phyloP scores from a whole-genome alignment of 2,113 vertebrate species.

The Rissa tridactyla region DNA sequence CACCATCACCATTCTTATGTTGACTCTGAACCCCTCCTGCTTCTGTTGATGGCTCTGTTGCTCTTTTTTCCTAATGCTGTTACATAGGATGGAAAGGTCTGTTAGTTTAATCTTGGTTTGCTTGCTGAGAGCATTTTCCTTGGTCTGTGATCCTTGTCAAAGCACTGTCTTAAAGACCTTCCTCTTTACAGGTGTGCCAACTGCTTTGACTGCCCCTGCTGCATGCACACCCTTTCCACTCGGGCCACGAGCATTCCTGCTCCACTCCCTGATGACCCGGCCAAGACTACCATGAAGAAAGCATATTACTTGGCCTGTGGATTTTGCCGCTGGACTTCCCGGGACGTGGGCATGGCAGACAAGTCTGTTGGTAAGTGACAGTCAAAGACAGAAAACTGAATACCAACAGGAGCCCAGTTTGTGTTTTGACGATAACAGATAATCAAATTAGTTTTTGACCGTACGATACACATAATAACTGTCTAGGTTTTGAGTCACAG shows the following conservation, averaged over 20 bases:
- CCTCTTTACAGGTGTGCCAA: conserved; percentile 87
- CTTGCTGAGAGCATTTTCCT: background rate
- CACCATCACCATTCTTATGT: background rate
- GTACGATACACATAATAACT: fast-evolving
- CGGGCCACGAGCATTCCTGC: conserved; percentile 95
- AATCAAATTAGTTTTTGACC: background rate
- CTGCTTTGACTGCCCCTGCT: conserved; percentile 98
- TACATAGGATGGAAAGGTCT: background rate
- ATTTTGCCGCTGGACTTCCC: conserved; percentile 98
- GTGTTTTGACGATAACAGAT: background rate
- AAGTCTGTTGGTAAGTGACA: conserved; percentile 92
- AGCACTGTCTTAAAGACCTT: background rate
- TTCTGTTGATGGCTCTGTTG: background rate
- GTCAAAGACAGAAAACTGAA: background rate
- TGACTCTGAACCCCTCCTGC: background rate
- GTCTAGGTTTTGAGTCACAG: background rate
- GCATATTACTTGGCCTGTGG: conserved; percentile 97
- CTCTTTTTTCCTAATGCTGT: background rate
- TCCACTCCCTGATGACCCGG: conserved; percentile 92
- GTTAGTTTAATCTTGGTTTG: background rate
- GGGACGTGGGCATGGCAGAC: conserved; percentile 98
- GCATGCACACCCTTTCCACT: conserved; percentile 98
- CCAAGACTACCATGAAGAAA: conserved; percentile 98
- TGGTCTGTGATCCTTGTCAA: background rate
- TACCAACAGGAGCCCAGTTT: background rate